These are phyloP conservation scores for Limenitis camilla DNA, from an alignment of 2,888 invertebrate genomes.

Conservation along the genomic window DNA sequence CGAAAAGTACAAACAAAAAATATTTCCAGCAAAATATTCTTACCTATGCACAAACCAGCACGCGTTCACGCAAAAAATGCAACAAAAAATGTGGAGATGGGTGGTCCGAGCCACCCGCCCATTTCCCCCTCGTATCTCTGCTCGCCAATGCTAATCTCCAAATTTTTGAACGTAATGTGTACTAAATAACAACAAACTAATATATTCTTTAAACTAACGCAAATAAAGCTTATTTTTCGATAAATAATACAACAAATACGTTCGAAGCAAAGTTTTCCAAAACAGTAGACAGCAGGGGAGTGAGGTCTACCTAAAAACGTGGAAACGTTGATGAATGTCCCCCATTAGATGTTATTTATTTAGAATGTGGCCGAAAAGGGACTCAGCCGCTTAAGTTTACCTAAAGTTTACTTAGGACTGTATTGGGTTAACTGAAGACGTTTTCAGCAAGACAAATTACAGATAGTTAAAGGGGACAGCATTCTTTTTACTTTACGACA, in stretches of 20 bases:
- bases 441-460: slow-evolving; percentile 65
- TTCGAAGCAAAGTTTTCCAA: slow-evolving; percentile 47
- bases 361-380: slow-evolving; percentile 73
- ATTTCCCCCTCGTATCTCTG: slow-evolving; percentile 62
- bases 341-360: slow-evolving; percentile 77
- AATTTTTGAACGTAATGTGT: slow-evolving; percentile 61
- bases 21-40: slow-evolving; percentile 29
- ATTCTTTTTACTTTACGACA: slow-evolving; percentile 64
- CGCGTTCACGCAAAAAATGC: slow-evolving; percentile 63
- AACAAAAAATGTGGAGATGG: slow-evolving; percentile 64
- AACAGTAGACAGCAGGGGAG: slow-evolving; percentile 61
- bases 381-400: slow-evolving; percentile 65
- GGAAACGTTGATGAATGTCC: slow-evolving; percentile 74
- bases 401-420: slow-evolving; percentile 72
- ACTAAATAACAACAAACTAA: slow-evolving; percentile 28
- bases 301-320: slow-evolving; percentile 70
- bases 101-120: slow-evolving; percentile 47
- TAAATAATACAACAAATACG: slow-evolving; percentile 32
- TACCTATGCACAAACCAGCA: slow-evolving; percentile 49
- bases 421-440: slow-evolving; percentile 71
- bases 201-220: slow-evolving; percentile 24
- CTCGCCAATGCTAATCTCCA: slow-evolving; percentile 67
- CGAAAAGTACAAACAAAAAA: slow-evolving; percentile 1
- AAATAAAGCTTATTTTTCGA: slow-evolving; percentile 31
- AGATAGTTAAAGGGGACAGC: slow-evolving; percentile 65